Base-by-base conservation (phyloP, 2,888 invertebrate genomes). In the Lumbricus terrestris region DNA sequence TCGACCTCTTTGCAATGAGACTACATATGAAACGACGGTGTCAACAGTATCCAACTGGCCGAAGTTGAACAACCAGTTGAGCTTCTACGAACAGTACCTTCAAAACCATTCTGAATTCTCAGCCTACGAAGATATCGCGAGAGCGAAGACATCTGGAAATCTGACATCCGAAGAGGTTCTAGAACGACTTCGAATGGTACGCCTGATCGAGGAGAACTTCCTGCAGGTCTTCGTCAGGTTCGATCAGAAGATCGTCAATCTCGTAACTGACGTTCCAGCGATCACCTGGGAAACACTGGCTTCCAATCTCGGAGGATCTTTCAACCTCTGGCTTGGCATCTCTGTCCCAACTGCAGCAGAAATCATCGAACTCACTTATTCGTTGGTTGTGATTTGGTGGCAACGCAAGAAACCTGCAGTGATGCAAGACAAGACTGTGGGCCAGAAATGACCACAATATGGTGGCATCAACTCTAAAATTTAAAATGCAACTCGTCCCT, bases 291-390 rank as follows among this genome's bases (percentile, higher is more conserved):
- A 89, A 47, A 89, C 89, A 18, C 54, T 89, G 33, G 42, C 35
- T 6, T 54, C 89, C 5, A 89, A 89, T 47, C 69, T 89, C 33
- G 89, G 89, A 18, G 89, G 89, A 33, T 54, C 89, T 3, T 47
- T 89, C 82, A 89, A 89, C 34, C 54, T 89, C 34, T 89, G 89
- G 89, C 37, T 89, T 20, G 89, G 89, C 0, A 89, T 89, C 33
- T 47, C 69, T 33, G 37, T 89, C 18, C 89, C 54, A 11, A 47
- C 54, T 20, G 8, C 18, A 18, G 89, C 69, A 23, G 89, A 89
- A 37, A 35, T 89, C 6, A 42, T 89, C 6, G 89, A 89, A 37
- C 89, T 89, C n/a, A 37, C 35, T 11, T 85, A 85, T 34, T 34
- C 85, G 34, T 13, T 85, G 85, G 2, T 85, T 5, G 13, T 37